Conservation (phyloP, 2,888 invertebrate species). For the Drosophila differens region DNA sequence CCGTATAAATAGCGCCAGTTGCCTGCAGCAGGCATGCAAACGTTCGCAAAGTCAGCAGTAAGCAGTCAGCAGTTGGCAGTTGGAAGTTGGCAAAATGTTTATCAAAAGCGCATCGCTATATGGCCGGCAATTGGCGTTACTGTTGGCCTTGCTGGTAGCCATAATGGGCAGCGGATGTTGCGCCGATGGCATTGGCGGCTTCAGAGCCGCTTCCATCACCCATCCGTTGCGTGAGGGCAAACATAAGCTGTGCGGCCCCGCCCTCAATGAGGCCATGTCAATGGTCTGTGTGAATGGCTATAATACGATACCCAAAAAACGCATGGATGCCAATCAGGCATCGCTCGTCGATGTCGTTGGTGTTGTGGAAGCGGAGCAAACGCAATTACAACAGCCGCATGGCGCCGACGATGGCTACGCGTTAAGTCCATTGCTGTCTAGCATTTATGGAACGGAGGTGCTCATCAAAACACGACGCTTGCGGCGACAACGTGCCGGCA, state of each 20-base stretch:
- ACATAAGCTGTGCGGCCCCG: conserved; percentile 72
- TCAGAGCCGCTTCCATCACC: neutral
- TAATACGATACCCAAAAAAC: conserved; percentile 51
- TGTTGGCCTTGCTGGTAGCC: conserved; percentile 26
- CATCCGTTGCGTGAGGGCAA: conserved; percentile 50
- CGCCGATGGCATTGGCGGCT: conserved; percentile 4
- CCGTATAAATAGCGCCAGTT: conserved; percentile 62
- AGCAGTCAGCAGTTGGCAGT: neutral
- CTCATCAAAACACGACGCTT: conserved; percentile 65
- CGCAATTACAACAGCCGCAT: conserved; percentile 8
- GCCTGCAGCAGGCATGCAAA: conserved; percentile 31
- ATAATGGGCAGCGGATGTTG: conserved; percentile 23
- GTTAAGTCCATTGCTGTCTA: conserved; percentile 59
- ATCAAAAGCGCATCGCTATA: conserved; percentile 36
- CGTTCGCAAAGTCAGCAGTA: conserved; percentile 28
- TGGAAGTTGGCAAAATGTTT: conserved; percentile 50
- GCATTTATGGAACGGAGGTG: conserved; percentile 59
- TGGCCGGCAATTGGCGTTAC: conserved; percentile 10
- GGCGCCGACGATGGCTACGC: conserved; percentile 14
- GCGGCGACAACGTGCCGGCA: conserved; percentile 51
- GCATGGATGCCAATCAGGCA: conserved; percentile 5
- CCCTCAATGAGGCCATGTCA: conserved; percentile 64
- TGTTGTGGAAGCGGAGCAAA: neutral
- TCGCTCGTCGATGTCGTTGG: neutral
- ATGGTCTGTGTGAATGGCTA: conserved; percentile 67